Conservation (phyloP, 1,140 invertebrate species). For the Eupeodes corollae region DNA sequence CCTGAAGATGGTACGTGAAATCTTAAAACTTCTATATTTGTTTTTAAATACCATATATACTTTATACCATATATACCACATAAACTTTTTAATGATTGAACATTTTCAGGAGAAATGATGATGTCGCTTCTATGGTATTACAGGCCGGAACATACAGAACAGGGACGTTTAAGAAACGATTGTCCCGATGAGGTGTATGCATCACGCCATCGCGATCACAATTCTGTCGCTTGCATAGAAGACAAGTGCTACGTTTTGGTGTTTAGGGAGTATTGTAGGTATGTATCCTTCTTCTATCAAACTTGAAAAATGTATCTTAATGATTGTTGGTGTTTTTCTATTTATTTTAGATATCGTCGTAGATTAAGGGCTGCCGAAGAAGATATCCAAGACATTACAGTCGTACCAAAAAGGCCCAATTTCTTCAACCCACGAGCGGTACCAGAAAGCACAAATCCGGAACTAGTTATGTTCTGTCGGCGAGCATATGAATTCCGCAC, state of each 20-base stretch:
- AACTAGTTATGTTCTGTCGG: constrained; percentile 87
- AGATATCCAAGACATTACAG: constrained; percentile 37
- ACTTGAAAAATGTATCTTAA: neutral
- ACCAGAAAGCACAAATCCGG: constrained; percentile 58
- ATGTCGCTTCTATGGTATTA: constrained; percentile 96
- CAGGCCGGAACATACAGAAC: constrained; percentile 90
- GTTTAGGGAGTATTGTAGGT: constrained; percentile 95
- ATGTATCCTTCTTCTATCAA: constrained; percentile 13
- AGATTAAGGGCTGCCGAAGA: constrained; percentile 44
- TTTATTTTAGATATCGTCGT: constrained; percentile 41
- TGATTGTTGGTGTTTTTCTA: neutral
- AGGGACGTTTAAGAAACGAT: constrained; percentile 64
- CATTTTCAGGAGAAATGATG: constrained; percentile 82
- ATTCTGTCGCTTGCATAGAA: constrained; percentile 94
- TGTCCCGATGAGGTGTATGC: constrained; percentile 88
- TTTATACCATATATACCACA: neutral
- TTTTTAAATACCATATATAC: constrained; percentile 1
- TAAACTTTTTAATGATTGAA: neutral
- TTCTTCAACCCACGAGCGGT: constrained; percentile 43
- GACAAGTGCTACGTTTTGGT: constrained; percentile 96
- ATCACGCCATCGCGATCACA: constrained; percentile 83
- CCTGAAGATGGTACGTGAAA: constrained; percentile 65
- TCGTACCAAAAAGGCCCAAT: constrained; percentile 22
- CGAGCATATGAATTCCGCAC: constrained; percentile 90
- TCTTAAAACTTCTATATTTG: neutral